Conservation (phyloP, 1,140 invertebrate species). For the Nylanderia fulva region DNA sequence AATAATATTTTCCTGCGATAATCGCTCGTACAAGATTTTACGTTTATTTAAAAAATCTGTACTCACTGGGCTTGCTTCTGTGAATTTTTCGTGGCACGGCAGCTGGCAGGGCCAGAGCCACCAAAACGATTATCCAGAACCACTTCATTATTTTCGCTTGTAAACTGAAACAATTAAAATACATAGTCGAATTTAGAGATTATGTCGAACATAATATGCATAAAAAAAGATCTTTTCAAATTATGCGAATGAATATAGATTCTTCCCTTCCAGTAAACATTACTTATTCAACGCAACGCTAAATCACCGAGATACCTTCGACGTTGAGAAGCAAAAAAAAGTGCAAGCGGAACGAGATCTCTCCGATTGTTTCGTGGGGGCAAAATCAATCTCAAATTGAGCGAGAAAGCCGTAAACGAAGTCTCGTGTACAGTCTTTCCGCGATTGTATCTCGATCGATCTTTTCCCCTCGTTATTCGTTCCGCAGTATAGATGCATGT, state of each 20-base stretch:
- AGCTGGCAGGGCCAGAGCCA: slow-evolving; percentile 77
- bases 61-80: slow-evolving; percentile 80
- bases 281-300: neutral
- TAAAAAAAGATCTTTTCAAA: neutral
- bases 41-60: slow-evolving; percentile 2
- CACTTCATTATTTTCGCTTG: slow-evolving; percentile 75
- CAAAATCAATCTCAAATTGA: neutral
- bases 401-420: neutral
- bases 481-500: too few species aligned
- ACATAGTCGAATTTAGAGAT: neutral
- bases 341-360: neutral
- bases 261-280: neutral
- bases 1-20: neutral
- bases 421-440: slow-evolving; percentile 1
- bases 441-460: slow-evolving; percentile 34
- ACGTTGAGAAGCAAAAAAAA: neutral
- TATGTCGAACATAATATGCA: neutral
- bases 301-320: neutral
- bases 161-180: slow-evolving; percentile 77
- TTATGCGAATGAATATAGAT: neutral
- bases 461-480: slow-evolving; percentile 20
- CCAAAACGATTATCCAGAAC: slow-evolving; percentile 77
- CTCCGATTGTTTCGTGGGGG: neutral
- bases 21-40: neutral
- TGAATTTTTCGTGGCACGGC: slow-evolving; percentile 77